Evolutionary conservation across 1,140 invertebrate genomes (phyloP), one percentile per base, ranked within the genome.

Genomic region (Brachionus manjavacas): DNA sequence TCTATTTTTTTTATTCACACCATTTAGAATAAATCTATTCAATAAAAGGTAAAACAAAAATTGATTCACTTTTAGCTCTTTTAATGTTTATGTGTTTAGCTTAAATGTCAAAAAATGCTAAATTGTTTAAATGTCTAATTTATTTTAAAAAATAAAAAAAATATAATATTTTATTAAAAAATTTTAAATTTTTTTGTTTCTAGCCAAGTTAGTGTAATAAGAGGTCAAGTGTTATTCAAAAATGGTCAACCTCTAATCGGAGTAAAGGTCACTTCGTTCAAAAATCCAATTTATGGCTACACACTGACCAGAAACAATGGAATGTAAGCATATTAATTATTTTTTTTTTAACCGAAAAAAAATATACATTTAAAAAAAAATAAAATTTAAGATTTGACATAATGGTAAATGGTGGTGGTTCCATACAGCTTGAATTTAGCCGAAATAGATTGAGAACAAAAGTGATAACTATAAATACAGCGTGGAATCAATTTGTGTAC

Each of bases 371-470:
- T 11, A 14, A 46, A 46, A 6, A 7, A 31, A 72, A 31, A 25
- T 14, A 35, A 78, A 20, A 46, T 86, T 88, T 86, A 88, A 98
- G 95, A 93, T 98, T 98, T 90, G 96, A 98, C 90, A 92, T 99
- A 4, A 92, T 98, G 86, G 96, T 98, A 14, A 98, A 99, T 89
- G 96, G 97, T 7, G 96, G 96, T 7, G 96, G 96, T 0, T 95
- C 96, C 0, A 95, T 98, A 0, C 97, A 94, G 0, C 90, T 99
- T 12, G 94, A 96, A 87, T 98, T 99, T 87, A 95, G 96, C 76
- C 91, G 96, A 84, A 93, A 94, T 46, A 96, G 96, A 0, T 98
- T 98, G 89, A 93, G 94, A 72, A 92, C 94, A 1, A 93, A 95
- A 85, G 94, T 92, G n/a, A 92, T 94, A 87, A 95, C 96, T 80